Percentiles rank a stretch among this genome's conserved stretches.
phyloP scores from a whole-genome alignment of 1,140 invertebrate species.

The Drosophila erecta region DNA sequence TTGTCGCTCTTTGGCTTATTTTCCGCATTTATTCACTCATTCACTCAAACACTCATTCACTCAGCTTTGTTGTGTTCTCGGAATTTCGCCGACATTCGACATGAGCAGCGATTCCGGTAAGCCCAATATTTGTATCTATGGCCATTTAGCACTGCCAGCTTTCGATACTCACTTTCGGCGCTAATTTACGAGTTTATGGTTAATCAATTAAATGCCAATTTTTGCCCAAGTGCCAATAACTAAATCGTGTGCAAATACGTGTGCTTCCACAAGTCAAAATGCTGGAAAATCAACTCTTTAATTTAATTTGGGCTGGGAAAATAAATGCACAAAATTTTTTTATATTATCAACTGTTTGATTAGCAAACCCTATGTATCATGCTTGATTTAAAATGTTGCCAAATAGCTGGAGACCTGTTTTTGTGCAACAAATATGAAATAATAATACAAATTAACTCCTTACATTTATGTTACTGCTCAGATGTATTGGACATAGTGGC shows the following conservation, averaged over 20 bases:
- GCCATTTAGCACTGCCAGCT: conserved; percentile 18
- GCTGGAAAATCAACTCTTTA: neutral
- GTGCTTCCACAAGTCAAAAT: neutral
- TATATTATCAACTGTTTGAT: neutral
- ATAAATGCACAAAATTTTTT: neutral
- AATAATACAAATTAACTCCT: too few species aligned
- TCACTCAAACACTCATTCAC: neutral
- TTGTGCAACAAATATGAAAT: too few species aligned
- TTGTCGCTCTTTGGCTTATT: neutral
- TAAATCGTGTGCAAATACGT: conserved; percentile 21
- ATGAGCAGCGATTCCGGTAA: conserved; percentile 49
- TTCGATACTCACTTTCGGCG: conserved; percentile 6
- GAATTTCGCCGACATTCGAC: conserved; percentile 2
- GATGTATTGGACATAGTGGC: conserved; percentile 56
- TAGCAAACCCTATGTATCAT: neutral
- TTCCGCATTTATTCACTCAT: neutral
- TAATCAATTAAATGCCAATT: conserved; percentile 39
- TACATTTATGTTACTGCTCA: neutral
- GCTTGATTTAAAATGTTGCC: too few species aligned
- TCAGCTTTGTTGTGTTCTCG: conserved; percentile 31
- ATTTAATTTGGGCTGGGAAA: neutral
- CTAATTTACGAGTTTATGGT: conserved; percentile 51
- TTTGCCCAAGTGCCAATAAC: conserved; percentile 25
- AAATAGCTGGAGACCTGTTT: too few species aligned
- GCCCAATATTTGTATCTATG: neutral